These are phyloP conservation scores for Phataginus tricuspis DNA, from an alignment of 2,797 vertebrate species.

Conservation along the genomic window DNA sequence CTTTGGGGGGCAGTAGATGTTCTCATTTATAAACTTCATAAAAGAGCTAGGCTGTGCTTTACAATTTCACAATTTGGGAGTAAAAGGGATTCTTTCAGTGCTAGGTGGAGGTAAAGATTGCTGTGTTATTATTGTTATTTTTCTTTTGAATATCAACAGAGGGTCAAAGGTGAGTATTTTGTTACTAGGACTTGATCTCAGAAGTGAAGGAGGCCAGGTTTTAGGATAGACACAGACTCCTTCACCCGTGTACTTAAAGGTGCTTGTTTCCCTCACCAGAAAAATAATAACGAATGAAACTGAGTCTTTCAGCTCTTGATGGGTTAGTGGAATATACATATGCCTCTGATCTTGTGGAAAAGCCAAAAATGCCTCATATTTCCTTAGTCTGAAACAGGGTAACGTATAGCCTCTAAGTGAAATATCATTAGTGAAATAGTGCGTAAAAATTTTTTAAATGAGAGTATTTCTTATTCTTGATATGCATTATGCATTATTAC, in stretches of 20 bases:
- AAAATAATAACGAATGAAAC: neutral
- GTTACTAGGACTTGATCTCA: neutral
- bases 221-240: neutral
- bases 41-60: neutral
- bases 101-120: neutral
- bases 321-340: rapidly evolving
- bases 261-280: neutral
- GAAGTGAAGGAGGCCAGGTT: neutral
- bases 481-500: neutral
- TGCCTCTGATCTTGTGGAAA: rapidly evolving
- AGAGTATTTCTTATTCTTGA: neutral
- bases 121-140: neutral
- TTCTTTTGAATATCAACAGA: neutral
- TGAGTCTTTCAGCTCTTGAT: neutral
- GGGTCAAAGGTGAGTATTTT: neutral
- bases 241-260: neutral
- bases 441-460: neutral
- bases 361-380: neutral
- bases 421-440: neutral
- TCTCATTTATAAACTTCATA: neutral
- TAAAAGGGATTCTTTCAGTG: neutral
- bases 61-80: neutral
- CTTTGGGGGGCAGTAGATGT: neutral
- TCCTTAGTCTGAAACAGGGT: neutral
- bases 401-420: neutral